phyloP scores from a whole-genome alignment of 2,797 vertebrate species.

The Sebastes reedi region DNA sequence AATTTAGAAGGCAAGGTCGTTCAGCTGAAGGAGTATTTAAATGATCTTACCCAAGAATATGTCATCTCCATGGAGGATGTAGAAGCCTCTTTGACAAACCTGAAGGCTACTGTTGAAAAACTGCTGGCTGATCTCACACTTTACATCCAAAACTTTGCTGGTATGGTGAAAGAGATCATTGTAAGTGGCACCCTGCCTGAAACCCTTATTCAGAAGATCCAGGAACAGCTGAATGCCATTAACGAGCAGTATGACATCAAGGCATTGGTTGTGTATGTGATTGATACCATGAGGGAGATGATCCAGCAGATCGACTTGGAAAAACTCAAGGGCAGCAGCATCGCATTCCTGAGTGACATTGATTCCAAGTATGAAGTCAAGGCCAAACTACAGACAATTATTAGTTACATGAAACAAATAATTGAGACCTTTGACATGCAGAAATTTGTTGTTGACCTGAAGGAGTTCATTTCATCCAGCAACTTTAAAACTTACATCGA shows the following conservation, averaged over 20 bases:
- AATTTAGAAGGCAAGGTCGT: conserved; percentile 81
- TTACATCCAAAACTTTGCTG: conserved; percentile 71
- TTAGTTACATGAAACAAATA: conserved; percentile 72
- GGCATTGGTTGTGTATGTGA: conserved; percentile 67
- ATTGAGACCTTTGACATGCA: conserved; percentile 80
- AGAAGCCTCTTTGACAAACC: conserved; percentile 77
- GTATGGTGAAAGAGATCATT: conserved; percentile 79
- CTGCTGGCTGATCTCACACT: conserved; percentile 71
- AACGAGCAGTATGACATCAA: conserved; percentile 84
- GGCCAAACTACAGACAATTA: conserved; percentile 64
- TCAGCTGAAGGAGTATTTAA: conserved; percentile 81
- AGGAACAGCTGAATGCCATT: conserved; percentile 80
- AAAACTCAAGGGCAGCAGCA: conserved; percentile 74
- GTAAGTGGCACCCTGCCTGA: conserved; percentile 72
- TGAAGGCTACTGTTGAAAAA: conserved; percentile 58
- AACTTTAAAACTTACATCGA: conserved; percentile 67
- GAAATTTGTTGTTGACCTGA: conserved; percentile 69
- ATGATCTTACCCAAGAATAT: conserved; percentile 80
- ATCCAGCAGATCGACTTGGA: conserved; percentile 81
- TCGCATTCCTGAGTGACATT: conserved; percentile 83
- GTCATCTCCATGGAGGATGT: conserved; percentile 84
- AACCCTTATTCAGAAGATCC: conserved; percentile 79
- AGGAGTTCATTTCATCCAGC: conserved; percentile 59
- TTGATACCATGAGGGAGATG: conserved; percentile 75
- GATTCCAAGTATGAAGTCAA: conserved; percentile 80